Base-by-base conservation (phyloP, 1,140 invertebrate species). In the Lerema accius region DNA sequence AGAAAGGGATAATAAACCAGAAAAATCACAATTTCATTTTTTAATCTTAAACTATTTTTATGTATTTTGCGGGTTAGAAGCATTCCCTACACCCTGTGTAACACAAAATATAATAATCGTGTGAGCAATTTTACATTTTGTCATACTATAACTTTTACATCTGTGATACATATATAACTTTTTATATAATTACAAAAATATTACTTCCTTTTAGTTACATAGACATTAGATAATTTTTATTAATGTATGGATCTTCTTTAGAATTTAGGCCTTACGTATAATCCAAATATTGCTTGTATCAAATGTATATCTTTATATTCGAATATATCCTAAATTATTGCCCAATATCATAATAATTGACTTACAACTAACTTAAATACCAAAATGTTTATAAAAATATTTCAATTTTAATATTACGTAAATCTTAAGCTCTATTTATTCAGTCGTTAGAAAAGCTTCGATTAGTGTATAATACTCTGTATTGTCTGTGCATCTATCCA, bases 291-390 rank as follows among this genome's bases (percentile, higher is more conserved):
- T 46, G 51, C 65, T 19, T 66, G 62, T 58, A 61, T 59, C 42
- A 67, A 65, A 75, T 63, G 61, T 63, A 67, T 67, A 51, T 53
- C 43, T 70, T 67, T 56, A 55, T 71, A 61, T 80, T 82, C 78
- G n/a, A n/a, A n/a, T n/a, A 84, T 78, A 85, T 76, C 58, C 51
- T 71, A 75, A 69, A 46, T 85, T 86, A 84, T 84, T 86, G 81
- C 83, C 69, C 58, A 71, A 76, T 70, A 69, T 49, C 40, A 45
- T 65, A 66, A 39, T 73, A 80, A 80, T 76, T 76, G 67, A 78
- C 74, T 81, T 81, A 77, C 50, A 43, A 63, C 17, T 60, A 71
- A 72, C 9, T 51, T 32, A 63, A 61, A 64, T 69, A 59, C 67
- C 64, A 55, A 69, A 69, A 61, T 67, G 69, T 56, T 59, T 77